Percentiles rank a stretch among this genome's conserved stretches.
Evolutionary conservation across 2,888 invertebrate genomes (phyloP).

Genomic region (Drosophila kanekoi): DNA sequence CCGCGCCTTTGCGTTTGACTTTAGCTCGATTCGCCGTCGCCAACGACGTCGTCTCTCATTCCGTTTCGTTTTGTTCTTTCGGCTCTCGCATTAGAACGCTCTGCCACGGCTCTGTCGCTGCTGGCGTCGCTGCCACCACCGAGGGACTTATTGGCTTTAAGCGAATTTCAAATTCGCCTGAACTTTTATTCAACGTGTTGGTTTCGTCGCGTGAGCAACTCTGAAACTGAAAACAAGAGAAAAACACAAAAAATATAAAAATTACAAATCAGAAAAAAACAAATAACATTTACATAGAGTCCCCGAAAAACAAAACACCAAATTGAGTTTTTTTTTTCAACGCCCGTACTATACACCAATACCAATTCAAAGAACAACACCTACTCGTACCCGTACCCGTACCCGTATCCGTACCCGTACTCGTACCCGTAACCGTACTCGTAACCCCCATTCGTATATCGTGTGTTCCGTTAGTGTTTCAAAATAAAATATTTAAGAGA

Average conservation of each 20-base stretch:
- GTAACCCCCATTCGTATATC: slow-evolving; percentile 25
- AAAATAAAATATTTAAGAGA: neutral
- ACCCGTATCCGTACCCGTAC: slow-evolving; percentile 17
- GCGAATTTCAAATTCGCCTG: slow-evolving; percentile 77
- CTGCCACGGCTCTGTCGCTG: slow-evolving; percentile 15
- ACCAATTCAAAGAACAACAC: slow-evolving; percentile 25
- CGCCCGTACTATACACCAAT: slow-evolving; percentile 12
- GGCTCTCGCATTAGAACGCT: slow-evolving; percentile 53
- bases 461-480: slow-evolving; percentile 36
- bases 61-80: slow-evolving; percentile 55
- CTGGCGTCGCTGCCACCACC: slow-evolving; percentile 24
- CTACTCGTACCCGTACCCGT: slow-evolving; percentile 12
- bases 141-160: slow-evolving; percentile 77
- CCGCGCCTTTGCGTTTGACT: slow-evolving; percentile 63
- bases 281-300: slow-evolving; percentile 41
- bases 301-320: slow-evolving; percentile 31
- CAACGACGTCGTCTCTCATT: slow-evolving; percentile 28
- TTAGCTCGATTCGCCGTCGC: slow-evolving; percentile 29
- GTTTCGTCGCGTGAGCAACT: slow-evolving; percentile 78
- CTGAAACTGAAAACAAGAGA: slow-evolving; percentile 65
- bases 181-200: slow-evolving; percentile 80
- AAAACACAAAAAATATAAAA: slow-evolving; percentile 28
- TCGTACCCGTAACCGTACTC: slow-evolving; percentile 14
- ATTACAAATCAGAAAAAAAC: slow-evolving; percentile 9
- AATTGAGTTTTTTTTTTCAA: slow-evolving; percentile 29